Evolutionary conservation across 2,888 invertebrate species (phyloP).

Genomic region (Drosophila melanosoma): DNA sequence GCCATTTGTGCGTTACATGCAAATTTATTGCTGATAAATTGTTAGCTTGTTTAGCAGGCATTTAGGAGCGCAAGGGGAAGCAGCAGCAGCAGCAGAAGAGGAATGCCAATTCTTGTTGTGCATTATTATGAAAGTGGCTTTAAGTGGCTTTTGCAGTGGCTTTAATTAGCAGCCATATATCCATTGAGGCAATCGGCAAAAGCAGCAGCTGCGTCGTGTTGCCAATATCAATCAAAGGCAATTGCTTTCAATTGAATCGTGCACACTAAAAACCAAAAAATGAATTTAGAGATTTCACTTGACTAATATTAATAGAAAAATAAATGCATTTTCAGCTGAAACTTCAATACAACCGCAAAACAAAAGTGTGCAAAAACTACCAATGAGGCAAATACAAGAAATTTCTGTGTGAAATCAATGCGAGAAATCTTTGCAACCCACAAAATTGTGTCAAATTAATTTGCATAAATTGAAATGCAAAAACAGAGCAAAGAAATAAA

Average conservation of each 20-base stretch:
- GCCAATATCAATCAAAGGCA: conserved; percentile 69
- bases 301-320: conserved; percentile 19
- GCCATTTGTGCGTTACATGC: conserved; percentile 44
- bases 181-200: conserved; percentile 17
- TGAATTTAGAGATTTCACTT: conserved; percentile 37
- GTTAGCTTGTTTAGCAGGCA: conserved; percentile 50
- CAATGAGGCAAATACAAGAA: neutral
- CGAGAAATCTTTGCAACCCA: conserved; percentile 28
- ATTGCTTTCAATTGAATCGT: conserved; percentile 72
- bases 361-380: neutral
- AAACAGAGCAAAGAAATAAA: neutral
- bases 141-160: conserved; percentile 70
- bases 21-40: conserved; percentile 79
- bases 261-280: conserved; percentile 30
- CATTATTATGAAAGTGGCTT: conserved; percentile 60
- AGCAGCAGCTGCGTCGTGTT: conserved; percentile 57
- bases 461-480: conserved; percentile 43
- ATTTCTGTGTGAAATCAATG: conserved; percentile 34
- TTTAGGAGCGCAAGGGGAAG: conserved; percentile 10
- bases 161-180: conserved; percentile 65
- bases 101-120: conserved; percentile 26
- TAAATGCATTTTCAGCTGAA: neutral
- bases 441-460: conserved; percentile 71
- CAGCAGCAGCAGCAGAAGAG: neutral
- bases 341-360: neutral